Percentiles rank a stretch among this genome's conserved stretches.
Evolutionary conservation across 2,797 vertebrate species (phyloP).

Genomic region (Psittacula echo): DNA sequence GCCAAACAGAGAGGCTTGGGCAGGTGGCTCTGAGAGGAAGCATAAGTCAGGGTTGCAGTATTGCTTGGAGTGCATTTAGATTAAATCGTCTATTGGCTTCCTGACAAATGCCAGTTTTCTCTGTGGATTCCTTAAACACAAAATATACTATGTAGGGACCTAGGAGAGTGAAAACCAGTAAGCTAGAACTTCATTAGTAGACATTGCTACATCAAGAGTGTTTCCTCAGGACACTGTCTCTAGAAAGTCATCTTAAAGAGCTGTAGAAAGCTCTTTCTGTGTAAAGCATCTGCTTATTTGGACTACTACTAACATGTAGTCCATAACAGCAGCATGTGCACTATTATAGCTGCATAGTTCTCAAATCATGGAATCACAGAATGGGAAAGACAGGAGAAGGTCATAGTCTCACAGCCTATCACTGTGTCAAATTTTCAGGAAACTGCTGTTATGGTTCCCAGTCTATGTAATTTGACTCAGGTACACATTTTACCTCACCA

Average conservation of each 20-base stretch:
- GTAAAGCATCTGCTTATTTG: not conserved
- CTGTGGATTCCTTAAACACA: not conserved
- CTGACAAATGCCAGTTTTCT: not conserved
- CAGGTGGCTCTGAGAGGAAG: not conserved
- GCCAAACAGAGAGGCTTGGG: not conserved
- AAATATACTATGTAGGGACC: not conserved
- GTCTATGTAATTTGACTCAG: not conserved
- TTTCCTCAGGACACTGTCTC: not conserved
- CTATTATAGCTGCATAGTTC: not conserved
- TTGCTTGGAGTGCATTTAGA: not conserved
- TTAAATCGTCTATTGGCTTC: not conserved
- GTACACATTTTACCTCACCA: not conserved
- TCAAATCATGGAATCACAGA: not conserved
- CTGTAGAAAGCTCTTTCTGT: not conserved
- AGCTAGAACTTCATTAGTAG: not conserved
- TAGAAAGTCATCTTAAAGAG: not conserved
- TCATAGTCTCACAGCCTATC: not conserved
- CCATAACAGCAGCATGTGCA: not conserved
- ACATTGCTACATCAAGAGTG: not conserved
- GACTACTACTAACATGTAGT: fast-evolving
- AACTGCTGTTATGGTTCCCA: not conserved
- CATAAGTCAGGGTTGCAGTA: not conserved
- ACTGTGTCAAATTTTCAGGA: not conserved
- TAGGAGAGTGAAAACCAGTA: not conserved
- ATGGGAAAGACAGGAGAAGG: not conserved